Evolutionary conservation across 2,888 invertebrate genomes (phyloP).

Genomic region (Linyphia triangularis): DNA sequence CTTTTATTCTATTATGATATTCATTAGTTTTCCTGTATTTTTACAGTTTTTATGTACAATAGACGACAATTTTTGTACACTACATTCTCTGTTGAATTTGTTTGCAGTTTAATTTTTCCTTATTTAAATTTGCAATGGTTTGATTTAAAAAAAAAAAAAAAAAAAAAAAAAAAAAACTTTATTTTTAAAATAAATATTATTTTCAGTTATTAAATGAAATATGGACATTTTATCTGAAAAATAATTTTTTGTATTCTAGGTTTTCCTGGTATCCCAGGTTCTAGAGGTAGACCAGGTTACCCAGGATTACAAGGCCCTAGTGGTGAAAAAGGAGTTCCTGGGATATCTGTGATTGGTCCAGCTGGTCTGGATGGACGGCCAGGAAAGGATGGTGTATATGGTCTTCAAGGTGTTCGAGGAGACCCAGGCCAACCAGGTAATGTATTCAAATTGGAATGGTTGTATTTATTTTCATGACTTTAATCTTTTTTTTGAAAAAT

Average conservation of each 20-base stretch:
- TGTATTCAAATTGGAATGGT: no score
- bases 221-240: neutral
- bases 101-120: neutral
- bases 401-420: conserved; percentile 73
- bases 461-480: no score
- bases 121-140: neutral
- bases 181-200: neutral
- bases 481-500: no score
- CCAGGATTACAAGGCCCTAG: conserved; percentile 70
- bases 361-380: conserved; percentile 73
- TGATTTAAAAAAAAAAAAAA: no score
- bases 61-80: neutral
- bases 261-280: conserved; percentile 77
- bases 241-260: conserved; percentile 70
- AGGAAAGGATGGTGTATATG: conserved; percentile 73
- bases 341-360: conserved; percentile 73
- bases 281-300: conserved; percentile 78
- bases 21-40: neutral
- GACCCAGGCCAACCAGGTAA: conserved; percentile 75
- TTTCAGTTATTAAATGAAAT: neutral
- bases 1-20: neutral
- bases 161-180: no score
- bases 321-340: conserved; percentile 71
- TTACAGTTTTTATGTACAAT: no score
- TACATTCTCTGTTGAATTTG: neutral